Evolutionary conservation across 2,888 invertebrate species (phyloP), one percentile per base, ranked within the genome.

Genomic region (Cheilosia soror): DNA sequence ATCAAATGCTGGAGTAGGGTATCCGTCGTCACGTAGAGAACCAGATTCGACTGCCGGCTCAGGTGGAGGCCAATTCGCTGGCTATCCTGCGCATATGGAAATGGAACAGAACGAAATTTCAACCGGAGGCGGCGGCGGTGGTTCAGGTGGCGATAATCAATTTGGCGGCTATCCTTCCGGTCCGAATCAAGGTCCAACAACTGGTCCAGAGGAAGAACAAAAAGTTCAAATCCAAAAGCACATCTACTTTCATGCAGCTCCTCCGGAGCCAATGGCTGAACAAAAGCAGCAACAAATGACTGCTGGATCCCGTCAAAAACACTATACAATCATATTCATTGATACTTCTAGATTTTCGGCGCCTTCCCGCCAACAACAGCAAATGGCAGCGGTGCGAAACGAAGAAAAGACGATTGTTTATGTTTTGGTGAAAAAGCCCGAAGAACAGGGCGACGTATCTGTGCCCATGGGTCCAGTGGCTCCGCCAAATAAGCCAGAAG

Each of bases 361-460:
- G 6, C 49, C 63, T 9, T 2, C 29, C 4, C 47, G 20, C 2
- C 47, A 47, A 11, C 49, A 47, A 5, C 63, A 31, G 9, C 63
- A 47, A 49, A 1, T 20, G 4, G 31, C 20, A 5, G 63, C 49
- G 1, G 13, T 20, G 1, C n/a, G 33, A 13, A 63, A 47, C 11
- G 47, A 63, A n/a, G 47, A 49, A 15, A 47, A 63, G 47, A 63
- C 63, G 4, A 63, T 63, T 13, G 63, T 63, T 15, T 63, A 63
- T 63, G 63, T 63, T 33, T 20, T 63, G 15, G 63, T 63, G 5
- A 63, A 63, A 31, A 63, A 63, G 11, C 29, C 63, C 13, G 27
- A 49, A 4, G 63, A 63, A 15, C 47, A 29, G 47, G 29, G 6
- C 6, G 47, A 63, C 4, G 15, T 1, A 7, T 13, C 11, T 33